Evolutionary conservation across 2,888 invertebrate genomes (phyloP).

Genomic region (Osmoderma eremita): DNA sequence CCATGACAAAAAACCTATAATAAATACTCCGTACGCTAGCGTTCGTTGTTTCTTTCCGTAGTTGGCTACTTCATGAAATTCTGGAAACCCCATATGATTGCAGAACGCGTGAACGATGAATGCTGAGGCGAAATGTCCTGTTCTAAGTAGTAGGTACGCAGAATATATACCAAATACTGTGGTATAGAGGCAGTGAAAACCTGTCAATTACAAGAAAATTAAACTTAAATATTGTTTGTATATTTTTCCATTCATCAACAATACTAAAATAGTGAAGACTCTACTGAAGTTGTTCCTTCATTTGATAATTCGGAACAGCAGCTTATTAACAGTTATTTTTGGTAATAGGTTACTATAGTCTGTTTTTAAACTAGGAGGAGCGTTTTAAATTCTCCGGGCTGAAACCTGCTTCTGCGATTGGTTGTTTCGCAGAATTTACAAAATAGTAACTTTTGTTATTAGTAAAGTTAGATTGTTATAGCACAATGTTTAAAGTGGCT

Average conservation of each 20-base stretch:
- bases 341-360: too few species aligned
- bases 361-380: too few species aligned
- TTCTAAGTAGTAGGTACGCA: constrained; percentile 88
- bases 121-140: constrained; percentile 90
- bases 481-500: too few species aligned
- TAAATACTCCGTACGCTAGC: constrained; percentile 73
- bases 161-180: constrained; percentile 95
- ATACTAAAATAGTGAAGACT: constrained; percentile 24
- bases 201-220: constrained; percentile 62
- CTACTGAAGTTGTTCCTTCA: too few species aligned
- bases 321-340: too few species aligned
- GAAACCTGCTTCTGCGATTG: too few species aligned
- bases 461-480: too few species aligned
- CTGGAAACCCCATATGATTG: constrained; percentile 97
- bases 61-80: constrained; percentile 77
- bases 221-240: too few species aligned
- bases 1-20: constrained; percentile 83
- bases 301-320: too few species aligned
- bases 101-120: constrained; percentile 93
- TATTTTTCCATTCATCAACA: neutral
- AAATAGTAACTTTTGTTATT: too few species aligned
- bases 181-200: constrained; percentile 91
- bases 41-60: constrained; percentile 69
- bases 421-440: too few species aligned
- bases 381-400: too few species aligned